Conservation (phyloP, 2,888 invertebrate species). For the Tubiluchus corallicola region DNA sequence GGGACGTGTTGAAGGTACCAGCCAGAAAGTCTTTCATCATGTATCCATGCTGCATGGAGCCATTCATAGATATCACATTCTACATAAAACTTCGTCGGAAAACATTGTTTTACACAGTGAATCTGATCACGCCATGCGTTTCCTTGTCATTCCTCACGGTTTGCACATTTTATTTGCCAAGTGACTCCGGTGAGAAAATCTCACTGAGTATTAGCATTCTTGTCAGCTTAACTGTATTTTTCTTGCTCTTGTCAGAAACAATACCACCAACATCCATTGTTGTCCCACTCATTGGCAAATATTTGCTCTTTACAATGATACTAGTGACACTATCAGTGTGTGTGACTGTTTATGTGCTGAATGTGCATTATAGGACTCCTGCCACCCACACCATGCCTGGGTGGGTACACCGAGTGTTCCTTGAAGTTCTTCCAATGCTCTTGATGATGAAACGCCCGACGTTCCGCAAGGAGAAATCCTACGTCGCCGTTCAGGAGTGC, state of each 20-base stretch:
- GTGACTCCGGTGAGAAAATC: conserved; percentile 94
- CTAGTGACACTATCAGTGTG: conserved; percentile 85
- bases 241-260: conserved; percentile 90
- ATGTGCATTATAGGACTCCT: conserved; percentile 91
- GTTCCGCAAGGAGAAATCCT: not conserved
- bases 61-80: conserved; percentile 27
- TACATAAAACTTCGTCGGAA: conserved; percentile 21
- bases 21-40: conserved; percentile 30
- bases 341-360: conserved; percentile 86
- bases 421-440: conserved; percentile 75
- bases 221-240: conserved; percentile 97
- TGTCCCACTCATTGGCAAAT: conserved; percentile 82
- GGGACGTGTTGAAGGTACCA: conserved; percentile 28
- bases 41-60: conserved; percentile 27
- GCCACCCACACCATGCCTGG: conserved; percentile 94
- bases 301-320: conserved; percentile 95
- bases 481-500: not conserved
- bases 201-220: conserved; percentile 88
- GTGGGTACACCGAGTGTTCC: conserved; percentile 85
- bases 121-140: conserved; percentile 86
- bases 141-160: conserved; percentile 90
- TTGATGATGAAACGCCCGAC: conserved; percentile 70
- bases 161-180: conserved; percentile 87
- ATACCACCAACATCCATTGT: conserved; percentile 95
- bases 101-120: conserved; percentile 84